Evolutionary conservation across 2,888 invertebrate genomes (phyloP), one percentile per base, ranked within the genome.

Genomic region (Agapostemon virescens): DNA sequence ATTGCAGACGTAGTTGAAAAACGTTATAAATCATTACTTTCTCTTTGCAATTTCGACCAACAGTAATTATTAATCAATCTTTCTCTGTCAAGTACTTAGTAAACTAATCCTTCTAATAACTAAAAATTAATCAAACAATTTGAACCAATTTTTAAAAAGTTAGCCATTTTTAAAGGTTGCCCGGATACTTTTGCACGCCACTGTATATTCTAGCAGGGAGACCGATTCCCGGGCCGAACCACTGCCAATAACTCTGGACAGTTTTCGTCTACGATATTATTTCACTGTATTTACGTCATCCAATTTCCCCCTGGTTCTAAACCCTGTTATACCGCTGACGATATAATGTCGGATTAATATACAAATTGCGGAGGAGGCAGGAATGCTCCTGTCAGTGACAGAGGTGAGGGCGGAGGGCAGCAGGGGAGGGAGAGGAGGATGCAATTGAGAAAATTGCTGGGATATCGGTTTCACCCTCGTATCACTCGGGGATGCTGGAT

Each of bases 401-500:
- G 71, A 45, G 23, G 20, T 20, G 20, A 9, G 20, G 58, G 17
- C 9, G 30, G 20, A 33, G 9, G 33, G 6, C 7, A 20, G 2
- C 7, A 9, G 6, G 15, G 55, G 55, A 26, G 55, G 23, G 17
- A 30, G 17, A 58, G 58, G 58, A 58, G 17, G 75, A 71, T 69
- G 84, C 85, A 86, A 85, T 86, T 81, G 85, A 86, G 85, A 86
- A 85, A 85, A 85, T 85, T 85, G 86, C 86, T 71, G 66, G 71
- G 63, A 70, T 85, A 86, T 85, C 85, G 81, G 77, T 86, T 85
- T 83, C 84, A 79, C 82, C 84, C 81, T 68, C 76, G 63, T 38
- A 66, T 79, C 74, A 55, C 26, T 55, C 45, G 40, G 67, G 52
- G 70, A 73, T 70, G 33, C 64, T 52, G 52, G 40, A 76, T 67